Evolutionary conservation across 2,113 vertebrate species (phyloP), one percentile per base, ranked within the genome.

Genomic region (Piprites chloris): DNA sequence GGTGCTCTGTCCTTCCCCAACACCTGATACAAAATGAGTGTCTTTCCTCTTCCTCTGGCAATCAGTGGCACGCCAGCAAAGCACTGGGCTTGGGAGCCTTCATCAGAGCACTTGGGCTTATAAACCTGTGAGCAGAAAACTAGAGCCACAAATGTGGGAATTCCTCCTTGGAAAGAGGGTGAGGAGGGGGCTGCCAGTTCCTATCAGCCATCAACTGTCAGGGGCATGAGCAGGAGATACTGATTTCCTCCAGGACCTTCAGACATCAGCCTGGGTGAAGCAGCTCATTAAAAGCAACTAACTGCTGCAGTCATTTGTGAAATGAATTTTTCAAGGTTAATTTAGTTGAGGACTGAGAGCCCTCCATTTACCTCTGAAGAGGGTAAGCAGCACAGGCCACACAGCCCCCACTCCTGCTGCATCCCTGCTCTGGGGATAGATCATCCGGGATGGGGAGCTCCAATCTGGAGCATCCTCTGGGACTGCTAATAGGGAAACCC

Each of bases 311-410:
- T 92, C 94, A 82, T 46, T 52, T 95, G 71, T 95, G 93, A 94
- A 86, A 96, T 76, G 53, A 82, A 76, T 87, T 91, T 95, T 91
- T 87, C 91, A 94, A 96, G 94, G 94, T 96, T 96, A 96, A 94
- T 97, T 97, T 95, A 56, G 74, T 59, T 93, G 9, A 72, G 73
- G 47, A 24, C 41, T 22, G 44, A 50, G 66, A 85, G 49, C 55
- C 35, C 73, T 77, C 73, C 30, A 6, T 59, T 50, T 65, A 32
- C 50, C 44, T 72, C 73, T 3, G 4, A 28, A 18, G 78, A 79
- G 49, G 15, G 41, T 41, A 79, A 90, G 8, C 12, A 1, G 2
- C 37, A 9, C 4, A 1, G 1, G 4, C 20, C 6, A 2, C 13
- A 14, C 39, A 58, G 44, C 32, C 83, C 49, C 26, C 49, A 35